Base-by-base conservation (phyloP, 2,797 vertebrate genomes). In the Leptoclinus maculatus region DNA sequence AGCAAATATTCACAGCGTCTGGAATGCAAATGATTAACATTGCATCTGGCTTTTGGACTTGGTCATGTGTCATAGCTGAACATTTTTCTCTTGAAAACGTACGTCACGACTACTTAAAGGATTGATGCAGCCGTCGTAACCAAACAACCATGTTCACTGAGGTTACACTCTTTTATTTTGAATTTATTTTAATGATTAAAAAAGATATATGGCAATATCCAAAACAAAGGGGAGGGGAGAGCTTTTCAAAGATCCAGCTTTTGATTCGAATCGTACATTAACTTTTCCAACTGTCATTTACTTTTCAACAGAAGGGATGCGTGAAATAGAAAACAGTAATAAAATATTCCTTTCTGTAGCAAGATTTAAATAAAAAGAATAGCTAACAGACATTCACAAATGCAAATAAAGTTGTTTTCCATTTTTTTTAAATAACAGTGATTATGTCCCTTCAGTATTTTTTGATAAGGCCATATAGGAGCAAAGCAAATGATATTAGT, bases 21-120 rank as follows among this genome's bases (percentile, higher is more conserved):
- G 87, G 88, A 91, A 90, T 88, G 86, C 68, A 82, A 87, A 81
- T 81, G 73, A 88, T 83, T 89, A 82, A 83, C 75, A 80, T 71
- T 1, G 41, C 39, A 66, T 45, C 10, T 16, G 78, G 81, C 81
- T 74, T 80, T 66, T 17, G 16, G 45, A 63, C 2, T 1, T 17
- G 54, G 45, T 34, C 16, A n/a, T 54, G 62, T 59, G 43, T 64
- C 34, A 43, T 8, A 32, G 53, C 12, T 16, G 5, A 68, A 78
- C 19, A n/a, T 58, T 62, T 59, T 27, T 7, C 21, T 6, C 25
- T 49, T 7, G 19, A 49, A 71, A 43, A 57, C 43, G 5, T 16
- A 1, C 4, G 10, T 45, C 3, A 7, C 3, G 17, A 7, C 23
- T n/a, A 29, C 21, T 21, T 17, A 3, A 59, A 12, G 5, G 53